These are phyloP conservation scores for Lagria hirta DNA, from an alignment of 2,888 invertebrate genomes.

Conservation along the genomic window DNA sequence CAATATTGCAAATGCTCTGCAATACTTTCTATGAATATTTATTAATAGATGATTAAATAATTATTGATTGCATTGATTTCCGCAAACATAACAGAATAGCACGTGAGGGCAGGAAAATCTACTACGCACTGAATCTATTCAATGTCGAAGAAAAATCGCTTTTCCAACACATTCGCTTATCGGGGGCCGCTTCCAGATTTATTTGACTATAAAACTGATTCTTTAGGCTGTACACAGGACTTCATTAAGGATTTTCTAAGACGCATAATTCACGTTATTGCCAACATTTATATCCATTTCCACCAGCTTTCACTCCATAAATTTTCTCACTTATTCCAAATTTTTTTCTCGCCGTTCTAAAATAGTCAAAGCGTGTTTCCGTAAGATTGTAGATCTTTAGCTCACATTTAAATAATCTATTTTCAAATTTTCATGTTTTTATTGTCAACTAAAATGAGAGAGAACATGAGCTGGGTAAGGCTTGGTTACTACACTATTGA, in stretches of 20 bases:
- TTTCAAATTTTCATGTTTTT: too few relatives aligned
- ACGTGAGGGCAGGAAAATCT: too few relatives aligned
- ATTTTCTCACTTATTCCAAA: too few relatives aligned
- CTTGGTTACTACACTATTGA: too few relatives aligned
- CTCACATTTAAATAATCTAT: too few relatives aligned
- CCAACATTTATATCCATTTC: slow-evolving; percentile 53
- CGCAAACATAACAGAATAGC: slow-evolving; percentile 21
- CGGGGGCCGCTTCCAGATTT: slow-evolving; percentile 48
- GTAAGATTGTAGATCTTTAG: too few relatives aligned
- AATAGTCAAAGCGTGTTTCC: too few relatives aligned
- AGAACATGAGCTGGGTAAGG: too few relatives aligned
- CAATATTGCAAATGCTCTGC: slow-evolving; percentile 39
- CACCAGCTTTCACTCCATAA: slow-evolving; percentile 44
- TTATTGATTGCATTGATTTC: slow-evolving; percentile 24
- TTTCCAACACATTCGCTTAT: too few relatives aligned
- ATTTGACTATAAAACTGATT: slow-evolving; percentile 53
- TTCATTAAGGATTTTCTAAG: slow-evolving; percentile 52
- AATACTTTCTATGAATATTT: slow-evolving; percentile 28
- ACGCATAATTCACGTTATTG: slow-evolving; percentile 53
- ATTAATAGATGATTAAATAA: slow-evolving; percentile 26
- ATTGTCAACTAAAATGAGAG: too few relatives aligned
- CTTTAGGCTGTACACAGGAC: slow-evolving; percentile 50
- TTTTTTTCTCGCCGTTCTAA: too few relatives aligned
- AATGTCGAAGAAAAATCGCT: background rate
- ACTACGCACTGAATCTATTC: too few relatives aligned